Base-by-base conservation (phyloP, 2,113 vertebrate genomes). In the Agapornis roseicollis region DNA sequence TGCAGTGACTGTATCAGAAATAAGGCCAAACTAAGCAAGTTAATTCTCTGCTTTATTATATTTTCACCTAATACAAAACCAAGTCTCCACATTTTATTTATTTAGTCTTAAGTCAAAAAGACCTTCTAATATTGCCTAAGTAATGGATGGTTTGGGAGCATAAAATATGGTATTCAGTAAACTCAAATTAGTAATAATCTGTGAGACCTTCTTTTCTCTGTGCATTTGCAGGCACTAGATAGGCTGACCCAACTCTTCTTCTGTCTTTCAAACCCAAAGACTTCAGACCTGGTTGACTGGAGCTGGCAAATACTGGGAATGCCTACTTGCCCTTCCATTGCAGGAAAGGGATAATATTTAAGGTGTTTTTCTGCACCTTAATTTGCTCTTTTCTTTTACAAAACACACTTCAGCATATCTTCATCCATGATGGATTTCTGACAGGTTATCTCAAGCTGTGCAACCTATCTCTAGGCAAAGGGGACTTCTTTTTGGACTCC, bases 251-350 rank as follows among this genome's bases (percentile, higher is more conserved):
- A 66, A 15, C 9, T 50, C 47, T 65, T 8, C n/a, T 53, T 22
- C 55, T 63, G 37, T 29, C 1, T 58, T 53, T 52, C 19, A 80
- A 66, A 85, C 19, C 3, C n/a, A 80, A 69, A 60, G n/a, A 10
- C 24, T 65, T 17, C 74, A 69, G 39, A 58, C 2, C 5, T 46
- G 46, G 17, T 2, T 61, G 47, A 41, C 19, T 50, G 46, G 49
- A 52, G 53, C 8, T 90, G 24, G 22, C 35, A 46, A 24, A 58
- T 3, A 2, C 68, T 88, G 29, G 39, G 42, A 83, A 68, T 20
- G 13, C 0, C 1, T 10, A 7, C 29, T 79, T 1, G 1, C n/a
- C 22, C 15, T 78, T 73, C 69, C 42, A 25, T 17, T 50, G 46
- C 27, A 55, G 27, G 37, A 50, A 13, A 6, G 9, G 4, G 4